phyloP scores from a whole-genome alignment of 2,797 vertebrate species.

The Schizopygopsis pylzovi region DNA sequence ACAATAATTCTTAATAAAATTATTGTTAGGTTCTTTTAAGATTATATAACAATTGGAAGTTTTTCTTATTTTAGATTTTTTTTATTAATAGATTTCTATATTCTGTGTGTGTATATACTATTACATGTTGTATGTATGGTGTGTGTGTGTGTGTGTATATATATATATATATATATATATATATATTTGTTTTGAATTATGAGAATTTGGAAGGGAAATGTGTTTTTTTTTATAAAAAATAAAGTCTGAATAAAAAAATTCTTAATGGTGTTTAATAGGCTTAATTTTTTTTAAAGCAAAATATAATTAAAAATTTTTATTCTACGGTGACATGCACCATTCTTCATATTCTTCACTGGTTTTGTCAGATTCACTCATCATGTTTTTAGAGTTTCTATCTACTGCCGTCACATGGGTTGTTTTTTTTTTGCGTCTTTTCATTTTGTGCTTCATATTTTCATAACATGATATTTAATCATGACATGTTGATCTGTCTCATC shows the following conservation, averaged over 20 bases:
- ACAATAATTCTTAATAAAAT: neutral
- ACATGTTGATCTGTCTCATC: neutral
- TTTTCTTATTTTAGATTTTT: neutral
- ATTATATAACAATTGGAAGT: neutral
- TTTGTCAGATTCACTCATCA: neutral
- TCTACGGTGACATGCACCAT: too few species aligned
- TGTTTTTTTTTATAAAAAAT: neutral
- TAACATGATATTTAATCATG: neutral
- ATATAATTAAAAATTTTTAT: neutral
- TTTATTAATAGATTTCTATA: neutral
- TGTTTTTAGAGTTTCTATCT: neutral
- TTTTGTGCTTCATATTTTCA: neutral
- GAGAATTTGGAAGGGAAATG: slow-evolving; percentile 6
- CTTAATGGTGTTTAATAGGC: neutral
- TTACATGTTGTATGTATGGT: neutral
- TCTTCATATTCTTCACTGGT: too few species aligned
- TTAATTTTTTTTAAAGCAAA: neutral
- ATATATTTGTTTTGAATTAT: neutral
- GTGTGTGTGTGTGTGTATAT: neutral
- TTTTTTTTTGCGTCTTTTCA: neutral
- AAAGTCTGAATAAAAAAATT: neutral
- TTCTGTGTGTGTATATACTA: neutral
- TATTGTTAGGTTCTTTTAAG: neutral
- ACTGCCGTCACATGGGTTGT: neutral
- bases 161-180: neutral